phyloP scores from a whole-genome alignment of 1,140 invertebrate species.

The Drosophila trapezifrons region DNA sequence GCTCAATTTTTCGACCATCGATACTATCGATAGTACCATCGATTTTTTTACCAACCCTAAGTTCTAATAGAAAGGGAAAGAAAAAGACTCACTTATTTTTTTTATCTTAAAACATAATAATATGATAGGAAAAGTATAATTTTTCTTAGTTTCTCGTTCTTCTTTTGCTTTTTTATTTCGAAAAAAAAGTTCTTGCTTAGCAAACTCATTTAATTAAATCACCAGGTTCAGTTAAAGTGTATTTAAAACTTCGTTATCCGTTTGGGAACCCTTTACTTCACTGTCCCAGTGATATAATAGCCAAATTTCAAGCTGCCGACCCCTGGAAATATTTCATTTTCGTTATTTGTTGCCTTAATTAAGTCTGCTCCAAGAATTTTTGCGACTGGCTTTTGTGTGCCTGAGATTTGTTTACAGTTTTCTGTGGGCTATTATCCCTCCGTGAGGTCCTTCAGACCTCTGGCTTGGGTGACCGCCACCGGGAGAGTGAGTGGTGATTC shows the following conservation, averaged over 20 bases:
- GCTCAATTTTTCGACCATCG: too few relatives aligned
- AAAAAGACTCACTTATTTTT: too few relatives aligned
- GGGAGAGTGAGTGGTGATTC: neutral
- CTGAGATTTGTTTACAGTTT: slow-evolving; percentile 22
- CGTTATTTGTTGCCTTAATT: slow-evolving; percentile 21
- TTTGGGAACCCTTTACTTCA: too few relatives aligned
- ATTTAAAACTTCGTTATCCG: neutral
- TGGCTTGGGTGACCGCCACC: slow-evolving; percentile 1
- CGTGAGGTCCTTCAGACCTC: slow-evolving; percentile 1
- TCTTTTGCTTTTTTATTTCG: too few relatives aligned
- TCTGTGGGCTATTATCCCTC: slow-evolving; percentile 7
- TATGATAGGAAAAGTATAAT: too few relatives aligned
- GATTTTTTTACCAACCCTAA: too few relatives aligned
- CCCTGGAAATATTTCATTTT: slow-evolving; percentile 19
- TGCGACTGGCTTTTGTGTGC: slow-evolving; percentile 1
- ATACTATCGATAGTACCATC: too few relatives aligned
- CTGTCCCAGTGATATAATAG: neutral
- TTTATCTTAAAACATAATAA: too few relatives aligned
- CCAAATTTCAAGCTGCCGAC: neutral
- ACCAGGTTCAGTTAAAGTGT: neutral
- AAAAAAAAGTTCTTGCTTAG: too few relatives aligned
- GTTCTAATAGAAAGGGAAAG: too few relatives aligned
- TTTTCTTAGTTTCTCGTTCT: too few relatives aligned
- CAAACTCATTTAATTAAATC: too few relatives aligned
- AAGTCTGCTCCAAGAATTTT: slow-evolving; percentile 18